Conservation (phyloP, 2,113 vertebrate species). For the Hydropotes inermis region DNA sequence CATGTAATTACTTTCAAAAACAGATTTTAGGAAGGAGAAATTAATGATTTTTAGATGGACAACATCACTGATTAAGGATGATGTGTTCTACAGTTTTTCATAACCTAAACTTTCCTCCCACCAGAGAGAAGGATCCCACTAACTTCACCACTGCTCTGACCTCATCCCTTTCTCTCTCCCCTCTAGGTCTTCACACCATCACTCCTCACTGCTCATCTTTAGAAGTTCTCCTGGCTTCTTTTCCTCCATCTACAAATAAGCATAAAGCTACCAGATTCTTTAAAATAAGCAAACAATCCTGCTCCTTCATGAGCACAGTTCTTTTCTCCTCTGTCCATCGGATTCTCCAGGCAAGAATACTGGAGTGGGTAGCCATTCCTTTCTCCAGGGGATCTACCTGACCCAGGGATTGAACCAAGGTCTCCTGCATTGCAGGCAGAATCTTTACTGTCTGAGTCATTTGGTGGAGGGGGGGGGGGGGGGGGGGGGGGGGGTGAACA, state of each 20-base stretch:
- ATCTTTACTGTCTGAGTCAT: not conserved
- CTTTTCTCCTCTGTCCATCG: not conserved
- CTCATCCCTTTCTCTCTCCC: not conserved
- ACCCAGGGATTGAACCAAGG: not conserved
- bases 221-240: not conserved
- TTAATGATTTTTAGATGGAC: not conserved
- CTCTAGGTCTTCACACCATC: not conserved
- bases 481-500: rapidly evolving
- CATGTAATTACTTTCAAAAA: not conserved
- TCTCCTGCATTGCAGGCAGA: not conserved
- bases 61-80: not conserved
- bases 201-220: not conserved
- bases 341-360: not conserved
- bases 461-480: rapidly evolving
- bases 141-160: not conserved
- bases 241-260: not conserved
- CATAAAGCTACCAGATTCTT: not conserved
- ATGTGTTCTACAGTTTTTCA: not conserved
- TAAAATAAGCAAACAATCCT: not conserved
- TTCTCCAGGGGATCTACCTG: not conserved
- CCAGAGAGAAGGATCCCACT: not conserved
- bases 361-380: not conserved
- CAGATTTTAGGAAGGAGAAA: not conserved
- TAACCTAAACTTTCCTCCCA: not conserved
- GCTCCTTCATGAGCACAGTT: not conserved